These are phyloP conservation scores for Arremon aurantiirostris DNA, from an alignment of 2,797 vertebrate species.

Conservation along the genomic window DNA sequence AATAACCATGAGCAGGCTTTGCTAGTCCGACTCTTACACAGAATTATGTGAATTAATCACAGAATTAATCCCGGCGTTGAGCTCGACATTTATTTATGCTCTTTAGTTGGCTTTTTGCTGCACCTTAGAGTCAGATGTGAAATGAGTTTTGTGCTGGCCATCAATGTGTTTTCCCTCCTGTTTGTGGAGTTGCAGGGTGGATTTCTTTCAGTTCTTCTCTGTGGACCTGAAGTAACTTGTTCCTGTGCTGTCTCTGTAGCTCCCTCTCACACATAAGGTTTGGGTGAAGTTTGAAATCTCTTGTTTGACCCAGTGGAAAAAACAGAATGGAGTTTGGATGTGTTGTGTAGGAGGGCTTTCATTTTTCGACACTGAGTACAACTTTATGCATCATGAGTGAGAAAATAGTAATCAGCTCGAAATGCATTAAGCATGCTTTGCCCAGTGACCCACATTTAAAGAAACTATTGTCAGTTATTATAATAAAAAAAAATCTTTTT, in stretches of 20 bases:
- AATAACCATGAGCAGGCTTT: conserved; percentile 61
- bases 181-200: conserved; percentile 46
- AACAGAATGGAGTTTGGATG: conserved; percentile 65
- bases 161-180: conserved; percentile 58
- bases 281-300: conserved; percentile 40
- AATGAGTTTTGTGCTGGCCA: conserved; percentile 62
- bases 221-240: conserved; percentile 59
- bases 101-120: conserved; percentile 68
- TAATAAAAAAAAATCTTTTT: neutral
- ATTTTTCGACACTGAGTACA: conserved; percentile 57
- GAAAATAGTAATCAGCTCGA: conserved; percentile 38
- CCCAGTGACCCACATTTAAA: conserved; percentile 63
- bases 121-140: conserved; percentile 62
- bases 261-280: conserved; percentile 9
- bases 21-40: conserved; percentile 48
- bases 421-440: conserved; percentile 30
- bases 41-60: conserved; percentile 34
- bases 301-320: conserved; percentile 76
- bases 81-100: conserved; percentile 67
- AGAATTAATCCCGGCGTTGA: conserved; percentile 56
- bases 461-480: conserved; percentile 45
- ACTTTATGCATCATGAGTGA: conserved; percentile 44
- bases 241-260: conserved; percentile 42
- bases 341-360: conserved; percentile 72
- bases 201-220: conserved; percentile 66